phyloP scores from a whole-genome alignment of 1,140 invertebrate genomes.

The Drosophila lowei region DNA sequence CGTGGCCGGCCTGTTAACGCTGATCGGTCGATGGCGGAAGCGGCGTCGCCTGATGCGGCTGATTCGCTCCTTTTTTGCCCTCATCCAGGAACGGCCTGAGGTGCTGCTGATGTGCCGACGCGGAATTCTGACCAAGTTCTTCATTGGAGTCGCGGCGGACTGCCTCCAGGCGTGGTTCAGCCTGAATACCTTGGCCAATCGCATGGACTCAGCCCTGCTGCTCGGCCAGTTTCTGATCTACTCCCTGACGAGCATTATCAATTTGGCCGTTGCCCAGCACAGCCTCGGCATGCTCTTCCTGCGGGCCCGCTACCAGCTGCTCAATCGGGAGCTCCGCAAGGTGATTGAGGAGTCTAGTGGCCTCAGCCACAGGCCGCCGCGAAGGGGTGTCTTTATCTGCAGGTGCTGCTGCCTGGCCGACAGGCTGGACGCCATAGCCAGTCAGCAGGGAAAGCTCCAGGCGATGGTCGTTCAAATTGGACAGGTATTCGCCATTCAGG shows the following conservation, averaged over 20 bases:
- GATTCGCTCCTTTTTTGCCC: not conserved
- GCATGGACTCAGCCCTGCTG: not conserved
- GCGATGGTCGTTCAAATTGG: not conserved
- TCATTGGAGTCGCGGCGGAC: not conserved
- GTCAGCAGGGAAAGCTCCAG: constrained; percentile 3
- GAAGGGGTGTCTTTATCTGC: constrained; percentile 17
- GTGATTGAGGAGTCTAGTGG: constrained; percentile 7
- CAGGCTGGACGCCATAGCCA: constrained; percentile 12
- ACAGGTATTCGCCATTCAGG: constrained; percentile 14
- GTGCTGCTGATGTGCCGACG: constrained; percentile 9
- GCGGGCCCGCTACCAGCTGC: constrained; percentile 10
- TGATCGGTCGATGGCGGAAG: constrained; percentile 11
- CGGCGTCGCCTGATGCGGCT: constrained; percentile 1
- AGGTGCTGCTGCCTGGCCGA: constrained; percentile 27
- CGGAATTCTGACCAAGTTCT: constrained; percentile 13
- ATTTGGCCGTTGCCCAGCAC: constrained; percentile 8
- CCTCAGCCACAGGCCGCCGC: not conserved
- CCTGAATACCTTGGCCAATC: not conserved
- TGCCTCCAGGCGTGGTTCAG: not conserved
- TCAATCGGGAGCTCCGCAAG: constrained; percentile 16
- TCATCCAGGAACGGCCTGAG: constrained; percentile 10
- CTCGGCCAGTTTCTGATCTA: not conserved
- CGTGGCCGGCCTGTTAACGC: not conserved
- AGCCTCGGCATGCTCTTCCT: constrained; percentile 8
- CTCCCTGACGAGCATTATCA: not conserved